Percentiles rank a stretch among this genome's conserved stretches.
These are phyloP conservation scores for Acleris laterana DNA, from an alignment of 2,888 invertebrate species.

Conservation along the genomic window DNA sequence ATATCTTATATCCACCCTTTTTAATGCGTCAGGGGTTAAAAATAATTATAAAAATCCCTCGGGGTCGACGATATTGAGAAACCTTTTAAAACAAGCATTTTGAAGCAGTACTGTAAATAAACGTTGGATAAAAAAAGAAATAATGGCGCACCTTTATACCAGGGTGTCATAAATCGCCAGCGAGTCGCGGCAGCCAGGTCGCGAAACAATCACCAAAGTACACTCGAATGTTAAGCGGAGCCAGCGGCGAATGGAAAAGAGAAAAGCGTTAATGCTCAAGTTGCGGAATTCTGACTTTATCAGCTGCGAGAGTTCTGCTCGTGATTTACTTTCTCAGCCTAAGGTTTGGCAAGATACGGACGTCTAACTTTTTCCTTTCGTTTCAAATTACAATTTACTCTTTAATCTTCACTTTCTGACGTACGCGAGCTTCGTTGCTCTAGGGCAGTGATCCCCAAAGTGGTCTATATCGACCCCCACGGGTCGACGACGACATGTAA, in stretches of 20 bases:
- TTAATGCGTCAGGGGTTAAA: constrained; percentile 9
- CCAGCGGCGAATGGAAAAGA: background rate
- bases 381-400: constrained; percentile 5
- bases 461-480: too few species aligned
- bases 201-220: constrained; percentile 22
- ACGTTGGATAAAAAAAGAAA: constrained; percentile 10
- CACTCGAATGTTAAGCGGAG: constrained; percentile 12
- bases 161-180: constrained; percentile 13
- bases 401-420: background rate
- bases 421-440: background rate
- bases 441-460: too few species aligned
- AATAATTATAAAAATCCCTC: constrained; percentile 21
- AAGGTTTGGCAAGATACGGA: constrained; percentile 10
- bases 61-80: background rate
- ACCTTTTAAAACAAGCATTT: constrained; percentile 16
- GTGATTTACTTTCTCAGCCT: constrained; percentile 14
- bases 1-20: background rate
- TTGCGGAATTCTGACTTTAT: constrained; percentile 9
- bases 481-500: too few species aligned
- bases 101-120: constrained; percentile 11
- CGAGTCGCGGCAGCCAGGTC: constrained; percentile 13
- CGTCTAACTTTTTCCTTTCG: constrained; percentile 9
- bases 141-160: constrained; percentile 15
- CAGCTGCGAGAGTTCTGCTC: background rate
- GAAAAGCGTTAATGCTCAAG: background rate